Evolutionary conservation across 2,888 invertebrate species (phyloP).

Genomic region (Mimas tiliae): DNA sequence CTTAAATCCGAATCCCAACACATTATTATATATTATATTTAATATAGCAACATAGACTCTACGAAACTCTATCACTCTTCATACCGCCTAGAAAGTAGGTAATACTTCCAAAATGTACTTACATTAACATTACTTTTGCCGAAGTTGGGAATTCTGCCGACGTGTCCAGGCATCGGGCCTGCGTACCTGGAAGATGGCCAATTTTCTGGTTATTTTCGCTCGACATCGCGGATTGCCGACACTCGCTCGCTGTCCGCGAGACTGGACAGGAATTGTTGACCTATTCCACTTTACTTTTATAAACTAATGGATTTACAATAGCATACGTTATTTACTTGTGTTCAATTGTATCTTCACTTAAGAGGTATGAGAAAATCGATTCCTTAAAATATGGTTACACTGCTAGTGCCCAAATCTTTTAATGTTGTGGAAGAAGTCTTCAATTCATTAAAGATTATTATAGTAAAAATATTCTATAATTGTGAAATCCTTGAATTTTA

Average conservation of each 20-base stretch:
- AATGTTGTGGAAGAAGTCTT: no score
- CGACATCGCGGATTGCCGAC: constrained; percentile 48
- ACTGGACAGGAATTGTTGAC: constrained; percentile 49
- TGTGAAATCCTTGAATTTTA: no score
- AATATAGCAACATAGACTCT: background rate
- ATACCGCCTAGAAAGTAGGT: background rate
- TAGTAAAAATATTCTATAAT: no score
- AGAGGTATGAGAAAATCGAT: background rate
- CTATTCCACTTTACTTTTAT: constrained; percentile 51
- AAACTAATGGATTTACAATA: constrained; percentile 7
- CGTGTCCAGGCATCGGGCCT: constrained; percentile 67
- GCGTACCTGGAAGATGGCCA: constrained; percentile 79
- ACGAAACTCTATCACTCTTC: background rate
- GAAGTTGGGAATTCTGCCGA: constrained; percentile 79
- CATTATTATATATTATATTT: background rate
- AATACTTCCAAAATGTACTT: constrained; percentile 47
- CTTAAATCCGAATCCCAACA: no score
- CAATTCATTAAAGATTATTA: no score
- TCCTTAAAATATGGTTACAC: background rate
- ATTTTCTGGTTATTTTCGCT: constrained; percentile 73
- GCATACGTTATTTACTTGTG: background rate
- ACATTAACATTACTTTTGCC: constrained; percentile 79
- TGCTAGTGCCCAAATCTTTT: background rate
- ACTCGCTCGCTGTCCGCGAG: constrained; percentile 36
- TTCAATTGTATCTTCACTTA: constrained; percentile 22